Conservation (phyloP, 2,113 vertebrate genomes). For the Amphilophus citrinellus region DNA sequence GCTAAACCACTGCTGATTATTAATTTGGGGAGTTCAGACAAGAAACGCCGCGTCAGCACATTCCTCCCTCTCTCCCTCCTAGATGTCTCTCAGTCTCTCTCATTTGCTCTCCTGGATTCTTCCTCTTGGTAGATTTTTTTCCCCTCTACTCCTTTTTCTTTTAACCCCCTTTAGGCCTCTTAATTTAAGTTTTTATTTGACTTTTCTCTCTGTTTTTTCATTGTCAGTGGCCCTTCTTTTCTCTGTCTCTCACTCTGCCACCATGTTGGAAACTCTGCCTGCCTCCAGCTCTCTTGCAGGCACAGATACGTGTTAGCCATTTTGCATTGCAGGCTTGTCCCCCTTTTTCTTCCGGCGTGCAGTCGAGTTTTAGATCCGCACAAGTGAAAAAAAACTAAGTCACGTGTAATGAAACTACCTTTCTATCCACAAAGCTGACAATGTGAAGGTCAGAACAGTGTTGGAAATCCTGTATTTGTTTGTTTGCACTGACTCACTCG, state of each 20-base stretch:
- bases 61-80: slow-evolving; percentile 61
- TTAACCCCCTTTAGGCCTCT: slow-evolving; percentile 14
- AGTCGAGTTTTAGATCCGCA: neutral
- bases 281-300: slow-evolving; percentile 31
- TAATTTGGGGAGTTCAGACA: slow-evolving; percentile 83
- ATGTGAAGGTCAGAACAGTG: neutral
- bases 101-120: slow-evolving; percentile 48
- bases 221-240: neutral
- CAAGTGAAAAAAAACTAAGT: neutral
- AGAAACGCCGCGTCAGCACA: slow-evolving; percentile 81
- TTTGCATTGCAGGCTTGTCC: slow-evolving; percentile 31
- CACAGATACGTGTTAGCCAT: slow-evolving; percentile 45
- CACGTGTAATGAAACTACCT: neutral
- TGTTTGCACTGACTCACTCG: neutral
- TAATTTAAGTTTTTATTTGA: slow-evolving; percentile 18
- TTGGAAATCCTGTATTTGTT: neutral
- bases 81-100: slow-evolving; percentile 28
- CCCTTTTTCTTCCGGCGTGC: neutral
- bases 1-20: slow-evolving; percentile 81
- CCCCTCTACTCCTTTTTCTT: slow-evolving; percentile 1
- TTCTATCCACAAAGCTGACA: neutral
- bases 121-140: slow-evolving; percentile 27
- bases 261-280: slow-evolving; percentile 55
- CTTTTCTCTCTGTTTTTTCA: neutral
- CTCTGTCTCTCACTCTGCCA: neutral